phyloP scores from a whole-genome alignment of 2,113 vertebrate genomes.

The Condylura cristata region DNA sequence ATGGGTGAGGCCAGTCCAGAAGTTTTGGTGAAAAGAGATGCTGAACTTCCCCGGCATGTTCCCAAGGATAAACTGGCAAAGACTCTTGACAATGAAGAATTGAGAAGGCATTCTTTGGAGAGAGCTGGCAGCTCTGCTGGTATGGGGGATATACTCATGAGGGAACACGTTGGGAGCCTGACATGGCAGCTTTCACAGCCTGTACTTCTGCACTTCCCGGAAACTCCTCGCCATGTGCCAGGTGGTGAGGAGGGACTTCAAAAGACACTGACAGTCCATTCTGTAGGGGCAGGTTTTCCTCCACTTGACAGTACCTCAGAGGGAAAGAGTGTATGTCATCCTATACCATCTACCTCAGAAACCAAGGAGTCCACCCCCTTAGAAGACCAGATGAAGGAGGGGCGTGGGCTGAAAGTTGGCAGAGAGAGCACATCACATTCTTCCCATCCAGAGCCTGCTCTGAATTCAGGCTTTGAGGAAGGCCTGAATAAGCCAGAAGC shows the following conservation, averaged over 20 bases:
- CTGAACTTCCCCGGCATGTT: constrained; percentile 72
- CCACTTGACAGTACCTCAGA: constrained; percentile 80
- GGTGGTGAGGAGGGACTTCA: constrained; percentile 72
- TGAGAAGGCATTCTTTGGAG: constrained; percentile 85
- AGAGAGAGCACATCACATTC: constrained; percentile 65
- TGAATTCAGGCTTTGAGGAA: constrained; percentile 62
- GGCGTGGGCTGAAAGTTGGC: constrained; percentile 55
- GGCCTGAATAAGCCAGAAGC: constrained; percentile 80
- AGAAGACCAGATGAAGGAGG: constrained; percentile 55
- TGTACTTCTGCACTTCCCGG: constrained; percentile 51
- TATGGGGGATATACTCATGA: constrained; percentile 68
- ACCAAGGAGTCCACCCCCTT: constrained; percentile 73
- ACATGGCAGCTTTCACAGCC: constrained; percentile 71
- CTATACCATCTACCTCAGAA: constrained; percentile 89
- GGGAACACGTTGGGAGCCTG: constrained; percentile 55
- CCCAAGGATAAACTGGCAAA: constrained; percentile 82
- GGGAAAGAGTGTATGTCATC: constrained; percentile 80
- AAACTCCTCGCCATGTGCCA: constrained; percentile 52
- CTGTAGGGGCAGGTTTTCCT: constrained; percentile 75
- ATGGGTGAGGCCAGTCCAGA: constrained; percentile 76
- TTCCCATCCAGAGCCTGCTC: constrained; percentile 49
- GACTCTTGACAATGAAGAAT: constrained; percentile 82
- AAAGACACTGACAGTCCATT: constrained; percentile 60
- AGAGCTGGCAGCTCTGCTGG: constrained; percentile 75
- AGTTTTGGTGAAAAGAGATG: constrained; percentile 72